Conservation (phyloP, 2,888 invertebrate genomes). For the Pristionchus fissidentatus region DNA sequence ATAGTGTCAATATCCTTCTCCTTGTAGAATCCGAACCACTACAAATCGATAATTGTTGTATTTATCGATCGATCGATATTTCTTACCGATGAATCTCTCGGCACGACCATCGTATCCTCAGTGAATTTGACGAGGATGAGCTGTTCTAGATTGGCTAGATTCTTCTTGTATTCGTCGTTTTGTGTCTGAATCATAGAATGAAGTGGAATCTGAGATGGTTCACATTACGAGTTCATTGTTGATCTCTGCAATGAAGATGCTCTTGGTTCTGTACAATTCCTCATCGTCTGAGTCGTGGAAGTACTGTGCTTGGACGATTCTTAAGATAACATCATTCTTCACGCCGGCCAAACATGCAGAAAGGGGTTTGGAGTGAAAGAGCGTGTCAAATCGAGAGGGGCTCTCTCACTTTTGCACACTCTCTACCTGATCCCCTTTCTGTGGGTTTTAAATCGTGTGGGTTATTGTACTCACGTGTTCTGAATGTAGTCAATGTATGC, state of each 20-base stretch:
- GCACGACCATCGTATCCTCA: conserved; percentile 92
- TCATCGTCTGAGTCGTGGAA: conserved; percentile 97
- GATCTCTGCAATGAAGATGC: conserved; percentile 92
- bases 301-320: conserved; percentile 90
- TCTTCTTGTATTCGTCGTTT: conserved; percentile 82
- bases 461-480: conserved; percentile 57
- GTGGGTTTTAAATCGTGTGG: background rate
- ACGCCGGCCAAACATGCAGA: no score
- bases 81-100: conserved; percentile 85
- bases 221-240: conserved; percentile 86
- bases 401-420: no score
- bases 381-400: no score
- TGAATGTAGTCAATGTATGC: conserved; percentile 82
- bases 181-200: conserved; percentile 73
- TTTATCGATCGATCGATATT: background rate
- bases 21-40: conserved; percentile 94
- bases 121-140: conserved; percentile 92
- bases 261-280: conserved; percentile 82
- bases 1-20: conserved; percentile 87
- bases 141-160: conserved; percentile 85
- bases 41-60: conserved; percentile 53
- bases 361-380: no score
- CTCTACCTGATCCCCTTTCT: background rate
- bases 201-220: background rate
- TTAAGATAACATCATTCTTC: conserved; percentile 63